Evolutionary conservation across 1,140 invertebrate species (phyloP), one percentile per base, ranked within the genome.

Genomic region (Zaprionus vittiger): DNA sequence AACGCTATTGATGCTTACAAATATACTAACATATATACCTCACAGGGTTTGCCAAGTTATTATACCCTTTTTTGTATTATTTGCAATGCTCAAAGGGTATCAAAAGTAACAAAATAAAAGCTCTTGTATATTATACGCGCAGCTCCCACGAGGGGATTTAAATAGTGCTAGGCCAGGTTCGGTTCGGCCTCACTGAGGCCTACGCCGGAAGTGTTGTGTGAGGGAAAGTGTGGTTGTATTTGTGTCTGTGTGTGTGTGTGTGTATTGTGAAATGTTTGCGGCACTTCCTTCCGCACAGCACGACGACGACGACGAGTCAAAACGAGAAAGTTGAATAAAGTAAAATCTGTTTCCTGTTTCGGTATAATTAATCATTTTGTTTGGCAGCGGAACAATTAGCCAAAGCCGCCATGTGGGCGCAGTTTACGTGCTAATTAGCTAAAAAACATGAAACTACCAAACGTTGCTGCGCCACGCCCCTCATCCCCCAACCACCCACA

Each of bases 271-370:
- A 90, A 91, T 90, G 86, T 90, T 91, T 85, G 82, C 73, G 86
- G 81, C 79, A 85, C 60, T 90, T 90, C 85, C 85, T 90, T 90
- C 85, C 85, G 85, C 79, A 74, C 76, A 85, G 76, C 68, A 83
- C 71, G 74, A 72, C 63, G 60, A 38, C 38, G 41, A 44, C 41
- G n/a, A 44, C 41, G 41, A 59, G 60, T 59, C 69, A 24, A 67
- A 63, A 54, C 57, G 65, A 41, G 62, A 80, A 86, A 90, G 85
- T 85, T 90, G 85, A 89, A 82, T 90, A 82, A 90, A 81, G 86
- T 90, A 85, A 90, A 90, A 90, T 90, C 85, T 90, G 85, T 85
- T 90, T 90, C 85, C 85, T 90, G 85, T 90, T 90, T 85, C 59
- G 77, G 76, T 90, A 90, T 90, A 90, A 90, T 90, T 90, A 90